Evolutionary conservation across 2,888 invertebrate species (phyloP).

Genomic region (Sussaba pulchella): DNA sequence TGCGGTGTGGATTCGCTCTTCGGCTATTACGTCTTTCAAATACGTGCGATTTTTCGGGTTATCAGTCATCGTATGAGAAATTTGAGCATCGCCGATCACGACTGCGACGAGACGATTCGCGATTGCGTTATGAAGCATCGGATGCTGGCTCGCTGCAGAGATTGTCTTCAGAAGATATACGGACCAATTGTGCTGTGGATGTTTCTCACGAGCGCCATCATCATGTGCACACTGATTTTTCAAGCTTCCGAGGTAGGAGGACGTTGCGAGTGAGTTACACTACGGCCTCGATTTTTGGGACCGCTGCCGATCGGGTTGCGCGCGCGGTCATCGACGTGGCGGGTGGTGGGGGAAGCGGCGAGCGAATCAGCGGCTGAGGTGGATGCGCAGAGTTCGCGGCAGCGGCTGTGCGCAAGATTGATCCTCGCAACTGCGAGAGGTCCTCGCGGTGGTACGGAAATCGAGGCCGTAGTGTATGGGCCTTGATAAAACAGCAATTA

Average conservation of each 20-base stretch:
- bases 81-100: constrained; percentile 15
- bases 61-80: constrained; percentile 54
- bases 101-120: constrained; percentile 19
- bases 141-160: constrained; percentile 48
- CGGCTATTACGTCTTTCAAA: constrained; percentile 64
- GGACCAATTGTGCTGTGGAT: constrained; percentile 63
- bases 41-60: constrained; percentile 52
- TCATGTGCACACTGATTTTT: constrained; percentile 64
- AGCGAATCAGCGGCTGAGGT: no score
- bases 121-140: constrained; percentile 55
- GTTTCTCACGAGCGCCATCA: constrained; percentile 62
- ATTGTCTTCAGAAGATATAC: constrained; percentile 60
- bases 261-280: no score
- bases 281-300: no score
- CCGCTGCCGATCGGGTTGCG: no score
- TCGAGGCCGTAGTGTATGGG: no score
- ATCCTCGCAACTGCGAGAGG: no score
- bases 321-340: no score
- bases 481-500: no score
- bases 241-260: constrained; percentile 63
- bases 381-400: no score
- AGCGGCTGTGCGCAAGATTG: no score
- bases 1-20: constrained; percentile 67
- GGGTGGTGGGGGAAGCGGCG: no score
- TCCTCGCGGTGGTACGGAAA: no score